Conservation (phyloP, 2,113 vertebrate genomes). For the Leptosomus discolor region DNA sequence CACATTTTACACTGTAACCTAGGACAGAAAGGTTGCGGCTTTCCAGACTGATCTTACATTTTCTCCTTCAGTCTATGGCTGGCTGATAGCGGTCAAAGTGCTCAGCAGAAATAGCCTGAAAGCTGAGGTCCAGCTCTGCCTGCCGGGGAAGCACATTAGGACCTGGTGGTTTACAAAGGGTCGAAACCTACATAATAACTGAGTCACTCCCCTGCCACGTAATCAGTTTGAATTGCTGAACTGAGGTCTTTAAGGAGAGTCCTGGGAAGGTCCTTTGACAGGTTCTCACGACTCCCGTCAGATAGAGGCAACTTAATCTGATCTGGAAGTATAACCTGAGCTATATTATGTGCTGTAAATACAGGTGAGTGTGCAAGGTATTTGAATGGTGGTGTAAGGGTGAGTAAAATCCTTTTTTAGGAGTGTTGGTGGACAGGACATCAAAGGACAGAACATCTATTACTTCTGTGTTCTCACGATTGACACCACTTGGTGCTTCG, state of each 20-base stretch:
- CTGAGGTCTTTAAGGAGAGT: neutral
- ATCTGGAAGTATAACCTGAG: neutral
- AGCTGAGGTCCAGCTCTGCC: neutral
- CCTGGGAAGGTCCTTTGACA: neutral
- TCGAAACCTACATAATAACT: neutral
- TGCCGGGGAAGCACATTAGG: neutral
- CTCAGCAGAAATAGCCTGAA: neutral
- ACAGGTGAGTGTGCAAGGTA: neutral
- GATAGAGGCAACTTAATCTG: neutral
- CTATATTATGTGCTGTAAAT: neutral
- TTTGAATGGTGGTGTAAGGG: neutral
- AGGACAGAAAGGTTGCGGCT: no score
- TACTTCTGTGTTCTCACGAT: neutral
- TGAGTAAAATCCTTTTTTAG: neutral
- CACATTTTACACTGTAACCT: no score
- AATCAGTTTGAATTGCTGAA: neutral
- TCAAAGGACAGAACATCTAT: neutral
- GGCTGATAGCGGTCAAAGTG: neutral
- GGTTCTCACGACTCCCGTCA: neutral
- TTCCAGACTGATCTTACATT: neutral
- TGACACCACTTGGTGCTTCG: neutral
- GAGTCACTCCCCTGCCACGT: neutral
- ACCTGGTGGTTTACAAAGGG: neutral
- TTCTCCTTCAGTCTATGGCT: neutral
- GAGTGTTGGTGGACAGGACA: rapidly evolving